phyloP scores from a whole-genome alignment of 2,113 vertebrate species.

The Centropus unirufus region DNA sequence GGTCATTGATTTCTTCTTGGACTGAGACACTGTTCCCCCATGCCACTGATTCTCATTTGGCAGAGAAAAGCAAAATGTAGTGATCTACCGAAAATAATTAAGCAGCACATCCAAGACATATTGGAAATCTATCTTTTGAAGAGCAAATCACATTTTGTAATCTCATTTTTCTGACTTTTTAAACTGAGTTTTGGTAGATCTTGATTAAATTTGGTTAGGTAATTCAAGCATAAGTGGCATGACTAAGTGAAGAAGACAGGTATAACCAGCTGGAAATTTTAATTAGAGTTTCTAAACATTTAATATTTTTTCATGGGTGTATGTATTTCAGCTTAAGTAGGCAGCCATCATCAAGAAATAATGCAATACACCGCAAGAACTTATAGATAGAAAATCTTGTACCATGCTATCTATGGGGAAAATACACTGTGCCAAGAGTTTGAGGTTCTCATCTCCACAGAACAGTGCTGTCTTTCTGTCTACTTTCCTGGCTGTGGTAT shows the following conservation, averaged over 20 bases:
- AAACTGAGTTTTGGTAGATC: not conserved
- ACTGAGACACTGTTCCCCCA: not conserved
- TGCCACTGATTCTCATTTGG: not conserved
- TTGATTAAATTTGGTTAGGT: slow-evolving; percentile 22
- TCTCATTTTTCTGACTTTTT: not conserved
- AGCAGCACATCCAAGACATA: not conserved
- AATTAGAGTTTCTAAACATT: not conserved
- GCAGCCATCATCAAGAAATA: not conserved
- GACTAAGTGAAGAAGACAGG: not conserved
- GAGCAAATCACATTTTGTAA: slow-evolving; percentile 1
- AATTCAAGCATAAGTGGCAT: not conserved
- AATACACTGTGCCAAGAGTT: not conserved
- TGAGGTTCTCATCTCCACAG: not conserved
- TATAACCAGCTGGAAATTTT: not conserved
- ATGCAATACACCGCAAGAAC: not conserved
- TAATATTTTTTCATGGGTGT: not conserved
- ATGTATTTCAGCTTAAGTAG: not conserved
- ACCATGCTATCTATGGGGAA: not conserved
- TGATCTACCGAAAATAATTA: slow-evolving; percentile 32
- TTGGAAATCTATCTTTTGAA: slow-evolving; percentile 18
- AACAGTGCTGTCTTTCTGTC: not conserved
- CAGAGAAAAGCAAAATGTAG: slow-evolving; percentile 5
- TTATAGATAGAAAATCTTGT: not conserved
- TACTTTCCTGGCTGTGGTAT: not conserved
- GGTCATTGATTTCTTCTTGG: slow-evolving; percentile 29